Base-by-base conservation (phyloP, 2,113 vertebrate genomes). In the Pelecanoides urinatrix region DNA sequence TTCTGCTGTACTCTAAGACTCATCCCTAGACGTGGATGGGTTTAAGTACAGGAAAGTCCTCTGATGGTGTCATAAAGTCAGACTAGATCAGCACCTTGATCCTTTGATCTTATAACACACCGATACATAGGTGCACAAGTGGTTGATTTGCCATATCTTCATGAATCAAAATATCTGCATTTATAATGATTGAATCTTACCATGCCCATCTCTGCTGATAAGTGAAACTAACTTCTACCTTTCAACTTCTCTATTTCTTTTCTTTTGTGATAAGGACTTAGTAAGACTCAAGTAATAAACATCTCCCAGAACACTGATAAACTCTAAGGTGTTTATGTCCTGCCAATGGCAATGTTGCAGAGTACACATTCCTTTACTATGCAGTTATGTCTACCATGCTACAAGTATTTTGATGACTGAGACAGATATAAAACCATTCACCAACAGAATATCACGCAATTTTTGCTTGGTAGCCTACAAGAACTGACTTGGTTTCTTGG, bases 291-390 rank as follows among this genome's bases (percentile, higher is more conserved):
- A 91, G 88, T 70, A 88, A 95, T 49, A 95, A 89, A 86, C 49
- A 90, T 65, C 72, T 84, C 87, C 91, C 73, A 75, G 73, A 96
- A 75, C 44, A 56, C 67, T 21, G 77, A 97, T 81, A 93, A 95
- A 84, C 77, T 45, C 58, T 42, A 53, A 92, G 52, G 59, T 94
- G 82, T 95, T 96, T 91, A 86, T 23, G 49, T 79, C 73, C 92
- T 84, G 77, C 10, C 76, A 96, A 86, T 70, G 49, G 63, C 68
- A 65, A 62, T 45, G 76, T 14, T 76, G 83, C 56, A 3, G 53
- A 96, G 53, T 26, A 74, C n/a, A 71, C 96, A 96, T 96, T 96
- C 96, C 88, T 97, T 92, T 92, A 82, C 62, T 94, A 79, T 87
- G 94, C 81, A 97, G 94, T 95, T 97, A 97, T 82, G 92, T 96